phyloP scores from a whole-genome alignment of 2,113 vertebrate genomes.

The Prunella fulvescens region DNA sequence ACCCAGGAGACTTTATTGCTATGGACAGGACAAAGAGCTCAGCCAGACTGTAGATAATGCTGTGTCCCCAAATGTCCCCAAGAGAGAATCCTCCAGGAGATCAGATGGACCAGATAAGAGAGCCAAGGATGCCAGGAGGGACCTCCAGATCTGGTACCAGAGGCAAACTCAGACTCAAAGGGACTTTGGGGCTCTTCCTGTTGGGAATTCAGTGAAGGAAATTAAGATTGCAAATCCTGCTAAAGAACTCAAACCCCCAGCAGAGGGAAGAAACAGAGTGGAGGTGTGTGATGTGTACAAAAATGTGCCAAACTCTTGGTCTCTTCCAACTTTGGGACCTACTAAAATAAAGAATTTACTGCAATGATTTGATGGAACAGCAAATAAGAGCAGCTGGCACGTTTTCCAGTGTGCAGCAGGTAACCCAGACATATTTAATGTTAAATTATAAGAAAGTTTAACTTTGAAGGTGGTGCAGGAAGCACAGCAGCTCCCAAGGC shows the following conservation, averaged over 20 bases:
- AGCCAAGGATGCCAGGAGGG: background rate
- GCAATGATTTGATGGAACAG: background rate
- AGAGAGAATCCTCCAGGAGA: background rate
- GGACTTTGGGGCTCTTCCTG: background rate
- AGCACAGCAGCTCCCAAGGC: background rate
- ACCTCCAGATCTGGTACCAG: background rate
- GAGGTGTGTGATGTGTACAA: background rate
- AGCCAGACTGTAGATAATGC: background rate
- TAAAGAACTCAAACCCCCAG: background rate
- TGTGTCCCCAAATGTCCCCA: background rate
- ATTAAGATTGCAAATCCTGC: background rate
- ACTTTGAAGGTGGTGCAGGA: background rate
- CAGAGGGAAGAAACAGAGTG: rapidly evolving
- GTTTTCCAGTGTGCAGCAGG: background rate
- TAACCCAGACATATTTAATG: background rate
- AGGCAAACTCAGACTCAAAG: background rate
- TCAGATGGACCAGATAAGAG: rapidly evolving
- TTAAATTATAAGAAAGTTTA: background rate
- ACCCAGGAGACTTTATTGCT: background rate
- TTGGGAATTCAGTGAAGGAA: background rate
- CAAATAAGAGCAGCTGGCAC: background rate
- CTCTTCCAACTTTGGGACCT: background rate
- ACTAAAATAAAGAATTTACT: background rate
- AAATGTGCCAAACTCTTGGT: background rate
- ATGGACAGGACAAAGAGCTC: background rate